Percentiles rank a stretch among this genome's conserved stretches.
These are phyloP conservation scores for Hecatera dysodea DNA, from an alignment of 2,888 invertebrate genomes.

Conservation along the genomic window DNA sequence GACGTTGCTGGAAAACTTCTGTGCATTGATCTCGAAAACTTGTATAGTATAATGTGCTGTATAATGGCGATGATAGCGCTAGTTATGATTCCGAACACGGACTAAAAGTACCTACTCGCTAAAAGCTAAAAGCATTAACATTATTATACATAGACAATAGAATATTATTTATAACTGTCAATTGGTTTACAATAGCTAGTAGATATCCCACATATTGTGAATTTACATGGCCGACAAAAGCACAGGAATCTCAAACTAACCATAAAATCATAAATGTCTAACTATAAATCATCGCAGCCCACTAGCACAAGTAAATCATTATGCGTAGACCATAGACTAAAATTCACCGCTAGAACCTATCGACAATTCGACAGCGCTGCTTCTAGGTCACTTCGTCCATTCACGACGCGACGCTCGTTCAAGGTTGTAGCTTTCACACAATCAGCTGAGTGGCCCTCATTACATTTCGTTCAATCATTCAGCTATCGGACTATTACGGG, in stretches of 20 bases:
- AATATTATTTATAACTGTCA: neutral
- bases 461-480: slow-evolving; percentile 56
- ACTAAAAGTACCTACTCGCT: neutral
- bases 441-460: slow-evolving; percentile 72
- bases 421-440: slow-evolving; percentile 85
- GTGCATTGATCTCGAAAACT: no score
- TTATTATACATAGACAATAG: neutral
- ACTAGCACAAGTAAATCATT: slow-evolving; percentile 18
- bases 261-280: no score
- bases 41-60: no score
- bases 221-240: neutral
- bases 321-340: slow-evolving; percentile 54
- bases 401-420: slow-evolving; percentile 79
- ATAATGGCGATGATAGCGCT: no score
- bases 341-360: slow-evolving; percentile 67
- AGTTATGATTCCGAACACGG: no score
- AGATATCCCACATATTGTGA: no score
- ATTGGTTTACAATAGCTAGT: neutral
- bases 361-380: slow-evolving; percentile 72
- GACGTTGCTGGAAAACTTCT: no score
- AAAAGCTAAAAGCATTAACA: neutral
- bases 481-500: slow-evolving; percentile 6
- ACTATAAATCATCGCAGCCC: slow-evolving; percentile 3
- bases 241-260: neutral
- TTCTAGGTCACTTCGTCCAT: slow-evolving; percentile 83